Evolutionary conservation across 2,888 invertebrate genomes (phyloP).

Genomic region (Melipona beecheii): DNA sequence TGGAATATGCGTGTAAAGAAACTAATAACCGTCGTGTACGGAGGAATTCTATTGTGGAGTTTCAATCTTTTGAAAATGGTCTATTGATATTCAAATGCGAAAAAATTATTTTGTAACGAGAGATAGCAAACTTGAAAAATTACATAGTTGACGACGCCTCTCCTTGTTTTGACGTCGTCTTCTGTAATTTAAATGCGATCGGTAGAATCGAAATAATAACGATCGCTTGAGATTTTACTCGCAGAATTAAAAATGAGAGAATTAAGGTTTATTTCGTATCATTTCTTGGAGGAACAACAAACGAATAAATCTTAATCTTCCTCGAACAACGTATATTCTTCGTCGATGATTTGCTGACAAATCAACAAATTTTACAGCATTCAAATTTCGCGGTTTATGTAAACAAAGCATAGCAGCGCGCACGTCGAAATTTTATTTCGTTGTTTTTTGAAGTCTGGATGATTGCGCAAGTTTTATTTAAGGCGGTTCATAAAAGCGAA

Average conservation of each 20-base stretch:
- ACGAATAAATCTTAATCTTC: not conserved
- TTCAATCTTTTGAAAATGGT: not conserved
- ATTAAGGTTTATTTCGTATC: not conserved
- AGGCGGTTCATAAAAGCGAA: not conserved
- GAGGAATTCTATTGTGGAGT: not conserved
- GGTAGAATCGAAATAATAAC: not conserved
- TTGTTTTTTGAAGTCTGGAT: not conserved
- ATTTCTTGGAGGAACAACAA: not conserved
- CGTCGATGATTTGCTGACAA: slow-evolving; percentile 12
- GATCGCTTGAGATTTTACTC: not conserved
- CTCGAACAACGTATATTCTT: not conserved
- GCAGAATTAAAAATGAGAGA: not conserved
- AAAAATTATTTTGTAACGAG: not conserved
- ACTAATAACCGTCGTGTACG: not conserved
- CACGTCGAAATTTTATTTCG: not conserved
- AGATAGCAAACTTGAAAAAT: not conserved
- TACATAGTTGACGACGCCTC: not conserved
- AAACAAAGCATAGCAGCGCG: not conserved
- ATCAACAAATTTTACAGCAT: not conserved
- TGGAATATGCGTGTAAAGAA: not conserved
- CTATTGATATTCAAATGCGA: not conserved
- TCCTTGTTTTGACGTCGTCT: not conserved
- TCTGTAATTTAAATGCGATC: no score
- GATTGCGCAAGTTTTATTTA: not conserved
- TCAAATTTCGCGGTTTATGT: not conserved